These are phyloP conservation scores for Eufriesea mexicana DNA, from an alignment of 1,140 invertebrate species.

Conservation along the genomic window DNA sequence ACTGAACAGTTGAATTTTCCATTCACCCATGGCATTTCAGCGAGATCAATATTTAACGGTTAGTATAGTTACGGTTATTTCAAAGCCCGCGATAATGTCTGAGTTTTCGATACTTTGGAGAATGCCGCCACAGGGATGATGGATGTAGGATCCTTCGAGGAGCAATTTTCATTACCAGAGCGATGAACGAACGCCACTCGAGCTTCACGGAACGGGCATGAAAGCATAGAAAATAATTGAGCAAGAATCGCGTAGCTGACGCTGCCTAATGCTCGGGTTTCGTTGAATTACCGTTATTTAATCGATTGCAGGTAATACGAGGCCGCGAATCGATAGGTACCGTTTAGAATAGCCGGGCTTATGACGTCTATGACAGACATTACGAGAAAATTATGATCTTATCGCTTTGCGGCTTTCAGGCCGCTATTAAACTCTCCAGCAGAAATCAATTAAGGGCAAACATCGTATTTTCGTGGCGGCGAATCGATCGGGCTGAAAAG, in stretches of 20 bases:
- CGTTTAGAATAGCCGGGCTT: conserved; percentile 43
- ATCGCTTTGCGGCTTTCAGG: conserved; percentile 29
- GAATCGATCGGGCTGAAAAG: conserved; percentile 21
- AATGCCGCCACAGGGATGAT: conserved; percentile 46
- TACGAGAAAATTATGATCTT: conserved; percentile 59
- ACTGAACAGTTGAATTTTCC: background rate
- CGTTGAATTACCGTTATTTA: conserved; percentile 59
- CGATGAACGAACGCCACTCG: conserved; percentile 24
- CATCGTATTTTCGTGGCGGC: conserved; percentile 1
- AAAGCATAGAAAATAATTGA: conserved; percentile 56
- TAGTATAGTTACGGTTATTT: background rate
- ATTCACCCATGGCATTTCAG: background rate
- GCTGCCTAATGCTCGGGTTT: conserved; percentile 29
- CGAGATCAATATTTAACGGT: background rate
- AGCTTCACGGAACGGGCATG: conserved; percentile 2
- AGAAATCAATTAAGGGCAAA: conserved; percentile 37
- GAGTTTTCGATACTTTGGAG: background rate
- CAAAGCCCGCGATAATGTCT: background rate
- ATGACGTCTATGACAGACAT: conserved; percentile 46
- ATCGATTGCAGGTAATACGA: conserved; percentile 59
- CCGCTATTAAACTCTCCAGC: conserved; percentile 30
- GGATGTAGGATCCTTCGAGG: conserved; percentile 47
- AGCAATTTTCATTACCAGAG: conserved; percentile 43
- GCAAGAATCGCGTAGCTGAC: conserved; percentile 44
- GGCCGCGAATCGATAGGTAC: conserved; percentile 53